Percentiles rank a stretch among this genome's conserved stretches.
Evolutionary conservation across 2,888 invertebrate species (phyloP).

Genomic region (Drosophila stalkeri): DNA sequence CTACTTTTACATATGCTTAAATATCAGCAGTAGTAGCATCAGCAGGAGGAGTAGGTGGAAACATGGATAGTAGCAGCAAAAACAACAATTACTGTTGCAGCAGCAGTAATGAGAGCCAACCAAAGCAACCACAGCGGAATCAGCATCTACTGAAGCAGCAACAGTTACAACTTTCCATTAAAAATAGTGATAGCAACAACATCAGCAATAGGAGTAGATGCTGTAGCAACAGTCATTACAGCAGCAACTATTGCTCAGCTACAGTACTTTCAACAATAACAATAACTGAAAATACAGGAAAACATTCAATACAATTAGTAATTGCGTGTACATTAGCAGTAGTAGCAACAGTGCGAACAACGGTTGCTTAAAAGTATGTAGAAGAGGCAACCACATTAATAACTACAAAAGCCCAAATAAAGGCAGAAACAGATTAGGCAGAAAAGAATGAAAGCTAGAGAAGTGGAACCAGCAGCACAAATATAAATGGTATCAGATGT

Average conservation of each 20-base stretch:
- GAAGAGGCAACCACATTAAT: not conserved
- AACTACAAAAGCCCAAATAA: not conserved
- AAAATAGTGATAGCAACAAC: not conserved
- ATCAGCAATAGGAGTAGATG: not conserved
- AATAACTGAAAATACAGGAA: not conserved
- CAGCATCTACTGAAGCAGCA: not conserved
- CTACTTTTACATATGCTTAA: not conserved
- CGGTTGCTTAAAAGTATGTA: not conserved
- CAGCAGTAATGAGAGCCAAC: not conserved
- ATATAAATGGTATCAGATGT: not conserved
- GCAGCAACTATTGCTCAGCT: not conserved
- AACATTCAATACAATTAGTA: conserved; percentile 3
- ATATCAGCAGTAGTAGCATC: not conserved
- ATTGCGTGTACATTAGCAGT: not conserved
- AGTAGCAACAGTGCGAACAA: not conserved
- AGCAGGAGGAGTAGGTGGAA: not conserved
- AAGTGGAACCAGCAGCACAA: not conserved
- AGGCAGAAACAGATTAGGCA: not conserved
- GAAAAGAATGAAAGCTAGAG: not conserved
- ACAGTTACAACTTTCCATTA: not conserved
- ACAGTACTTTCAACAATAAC: not conserved
- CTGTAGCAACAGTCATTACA: conserved; percentile 1
- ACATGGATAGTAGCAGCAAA: not conserved
- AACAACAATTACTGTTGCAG: not conserved
- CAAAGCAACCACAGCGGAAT: not conserved